A percentile compares a stretch with the other conserved stretches of the same genome.
These are phyloP conservation scores for Girardinichthys multiradiatus DNA, from an alignment of 2,113 vertebrate species.

Conservation along the genomic window DNA sequence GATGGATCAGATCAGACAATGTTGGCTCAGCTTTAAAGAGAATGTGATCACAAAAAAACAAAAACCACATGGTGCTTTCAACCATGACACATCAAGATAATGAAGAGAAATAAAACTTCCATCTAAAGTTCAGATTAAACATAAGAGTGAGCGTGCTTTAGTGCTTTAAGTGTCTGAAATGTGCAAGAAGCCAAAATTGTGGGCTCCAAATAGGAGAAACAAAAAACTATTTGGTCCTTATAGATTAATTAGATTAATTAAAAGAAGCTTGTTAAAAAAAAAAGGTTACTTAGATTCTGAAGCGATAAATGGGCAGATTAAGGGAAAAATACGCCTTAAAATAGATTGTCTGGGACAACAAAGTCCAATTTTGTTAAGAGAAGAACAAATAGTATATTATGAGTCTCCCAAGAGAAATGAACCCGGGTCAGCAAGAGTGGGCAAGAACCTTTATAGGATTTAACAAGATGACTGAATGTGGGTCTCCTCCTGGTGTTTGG, in stretches of 20 bases:
- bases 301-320: conserved; percentile 27
- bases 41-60: conserved; percentile 32
- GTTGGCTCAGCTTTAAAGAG: conserved; percentile 36
- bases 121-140: background rate
- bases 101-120: background rate
- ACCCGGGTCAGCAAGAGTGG: background rate
- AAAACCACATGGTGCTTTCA: conserved; percentile 18
- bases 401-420: conserved; percentile 4
- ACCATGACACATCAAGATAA: background rate
- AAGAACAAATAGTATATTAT: conserved; percentile 5
- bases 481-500: background rate
- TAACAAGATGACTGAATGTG: background rate
- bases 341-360: conserved; percentile 11
- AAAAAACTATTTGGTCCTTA: background rate
- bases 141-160: background rate
- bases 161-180: background rate
- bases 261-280: conserved; percentile 14
- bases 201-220: conserved; percentile 3
- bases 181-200: conserved; percentile 6
- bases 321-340: conserved; percentile 11
- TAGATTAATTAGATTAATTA: conserved; percentile 37
- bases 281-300: background rate
- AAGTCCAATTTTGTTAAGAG: conserved; percentile 26
- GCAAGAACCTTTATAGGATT: background rate
- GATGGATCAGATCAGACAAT: conserved; percentile 25